phyloP scores from a whole-genome alignment of 2,888 invertebrate species.

The Liposcelis brunnea region DNA sequence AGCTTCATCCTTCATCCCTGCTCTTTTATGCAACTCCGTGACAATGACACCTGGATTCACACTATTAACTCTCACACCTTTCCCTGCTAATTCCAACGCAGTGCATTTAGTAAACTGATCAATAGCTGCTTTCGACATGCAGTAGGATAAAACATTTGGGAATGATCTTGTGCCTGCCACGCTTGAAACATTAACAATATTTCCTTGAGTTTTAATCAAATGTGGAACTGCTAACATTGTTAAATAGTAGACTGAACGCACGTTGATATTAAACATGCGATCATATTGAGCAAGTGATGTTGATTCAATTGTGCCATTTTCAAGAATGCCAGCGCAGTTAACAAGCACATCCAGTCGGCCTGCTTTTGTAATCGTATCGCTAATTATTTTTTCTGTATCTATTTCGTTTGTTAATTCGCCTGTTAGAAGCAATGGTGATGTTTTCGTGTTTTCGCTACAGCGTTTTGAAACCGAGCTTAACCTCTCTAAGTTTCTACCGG shows the following conservation, averaged over 20 bases:
- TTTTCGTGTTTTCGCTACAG: background rate
- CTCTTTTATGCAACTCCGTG: slow-evolving; percentile 34
- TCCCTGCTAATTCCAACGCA: slow-evolving; percentile 28
- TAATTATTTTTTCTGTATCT: slow-evolving; percentile 19
- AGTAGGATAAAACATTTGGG: slow-evolving; percentile 35
- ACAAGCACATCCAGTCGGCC: slow-evolving; percentile 23
- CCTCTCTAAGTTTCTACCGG: slow-evolving; percentile 2
- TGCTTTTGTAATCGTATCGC: slow-evolving; percentile 21
- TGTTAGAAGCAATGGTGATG: background rate
- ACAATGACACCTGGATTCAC: slow-evolving; percentile 33
- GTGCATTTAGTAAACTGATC: slow-evolving; percentile 39
- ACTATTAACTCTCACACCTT: slow-evolving; percentile 15
- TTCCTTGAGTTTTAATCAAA: slow-evolving; percentile 26
- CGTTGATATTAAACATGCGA: slow-evolving; percentile 33
- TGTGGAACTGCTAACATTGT: slow-evolving; percentile 33
- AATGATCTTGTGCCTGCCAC: slow-evolving; percentile 37
- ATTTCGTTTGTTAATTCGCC: slow-evolving; percentile 7
- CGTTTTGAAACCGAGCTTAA: background rate
- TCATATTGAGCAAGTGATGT: slow-evolving; percentile 33
- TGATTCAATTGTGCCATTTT: slow-evolving; percentile 30
- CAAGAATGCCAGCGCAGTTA: slow-evolving; percentile 21
- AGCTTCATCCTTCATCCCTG: slow-evolving; percentile 32
- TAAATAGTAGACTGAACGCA: slow-evolving; percentile 26
- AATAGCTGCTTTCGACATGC: slow-evolving; percentile 37
- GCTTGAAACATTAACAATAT: slow-evolving; percentile 38